Percentiles rank a stretch among this genome's conserved stretches.
Conservation (phyloP, 2,888 invertebrate species). For the Tetragonula carbonaria region DNA sequence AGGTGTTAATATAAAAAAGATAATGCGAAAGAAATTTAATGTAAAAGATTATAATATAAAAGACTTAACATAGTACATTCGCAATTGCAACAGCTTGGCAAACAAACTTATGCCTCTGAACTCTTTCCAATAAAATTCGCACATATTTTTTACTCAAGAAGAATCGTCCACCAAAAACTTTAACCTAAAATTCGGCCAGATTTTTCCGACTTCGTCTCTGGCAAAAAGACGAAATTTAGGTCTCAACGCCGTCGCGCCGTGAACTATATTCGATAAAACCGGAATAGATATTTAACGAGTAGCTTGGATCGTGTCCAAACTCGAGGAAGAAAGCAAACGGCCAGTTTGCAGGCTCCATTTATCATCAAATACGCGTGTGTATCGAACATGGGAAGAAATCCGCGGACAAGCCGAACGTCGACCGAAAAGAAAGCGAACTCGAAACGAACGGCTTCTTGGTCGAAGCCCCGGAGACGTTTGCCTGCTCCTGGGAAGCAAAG, state of each 20-base stretch:
- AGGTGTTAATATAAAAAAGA: too few relatives aligned
- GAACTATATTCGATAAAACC: conserved; percentile 19
- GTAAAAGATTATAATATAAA: too few relatives aligned
- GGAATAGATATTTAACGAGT: conserved; percentile 65
- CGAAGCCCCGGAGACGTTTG: neutral
- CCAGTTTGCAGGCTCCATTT: conserved; percentile 59
- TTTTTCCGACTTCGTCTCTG: neutral
- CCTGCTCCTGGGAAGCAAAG: conserved; percentile 12
- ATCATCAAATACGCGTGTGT: conserved; percentile 56
- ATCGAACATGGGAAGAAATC: conserved; percentile 39
- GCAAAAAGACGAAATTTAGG: neutral
- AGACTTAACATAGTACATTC: neutral
- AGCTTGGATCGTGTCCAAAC: conserved; percentile 49
- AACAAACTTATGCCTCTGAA: neutral
- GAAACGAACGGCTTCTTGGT: neutral
- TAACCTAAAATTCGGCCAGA: neutral
- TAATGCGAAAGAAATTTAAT: too few relatives aligned
- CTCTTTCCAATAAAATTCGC: neutral
- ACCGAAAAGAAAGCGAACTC: conserved; percentile 16
- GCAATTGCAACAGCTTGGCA: neutral
- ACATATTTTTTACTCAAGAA: neutral
- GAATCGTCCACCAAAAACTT: neutral
- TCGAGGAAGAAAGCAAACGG: conserved; percentile 41
- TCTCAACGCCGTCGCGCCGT: neutral
- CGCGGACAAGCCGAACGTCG: conserved; percentile 19